Conservation (phyloP, 2,797 vertebrate genomes). For the Delichon dasypus region DNA sequence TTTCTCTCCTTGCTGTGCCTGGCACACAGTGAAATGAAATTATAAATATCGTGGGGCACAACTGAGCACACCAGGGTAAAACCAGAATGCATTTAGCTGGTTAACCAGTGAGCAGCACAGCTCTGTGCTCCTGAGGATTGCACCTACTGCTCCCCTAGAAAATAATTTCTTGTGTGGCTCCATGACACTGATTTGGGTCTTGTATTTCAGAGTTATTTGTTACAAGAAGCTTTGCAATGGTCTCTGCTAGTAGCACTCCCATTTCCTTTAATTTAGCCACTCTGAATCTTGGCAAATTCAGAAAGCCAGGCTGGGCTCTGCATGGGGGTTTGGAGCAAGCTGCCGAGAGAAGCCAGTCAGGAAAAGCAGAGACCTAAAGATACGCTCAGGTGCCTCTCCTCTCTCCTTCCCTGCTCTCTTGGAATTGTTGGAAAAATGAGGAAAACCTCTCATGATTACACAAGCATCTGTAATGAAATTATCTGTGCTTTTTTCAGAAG, state of each 20-base stretch:
- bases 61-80: background rate
- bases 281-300: background rate
- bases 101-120: background rate
- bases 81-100: background rate
- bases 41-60: background rate
- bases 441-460: background rate
- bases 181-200: background rate
- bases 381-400: rapidly evolving
- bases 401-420: background rate
- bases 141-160: background rate
- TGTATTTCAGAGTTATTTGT: background rate
- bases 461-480: background rate
- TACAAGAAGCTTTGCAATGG: background rate
- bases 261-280: background rate
- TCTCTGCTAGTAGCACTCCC: background rate
- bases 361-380: background rate
- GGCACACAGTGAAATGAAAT: background rate
- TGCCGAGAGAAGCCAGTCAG: background rate
- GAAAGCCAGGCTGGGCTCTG: background rate
- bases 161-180: background rate
- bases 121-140: background rate
- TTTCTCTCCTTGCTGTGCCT: background rate
- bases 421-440: background rate
- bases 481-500: background rate
- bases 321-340: background rate